Evolutionary conservation across 2,888 invertebrate species (phyloP).

Genomic region (Corythucha ciliata): DNA sequence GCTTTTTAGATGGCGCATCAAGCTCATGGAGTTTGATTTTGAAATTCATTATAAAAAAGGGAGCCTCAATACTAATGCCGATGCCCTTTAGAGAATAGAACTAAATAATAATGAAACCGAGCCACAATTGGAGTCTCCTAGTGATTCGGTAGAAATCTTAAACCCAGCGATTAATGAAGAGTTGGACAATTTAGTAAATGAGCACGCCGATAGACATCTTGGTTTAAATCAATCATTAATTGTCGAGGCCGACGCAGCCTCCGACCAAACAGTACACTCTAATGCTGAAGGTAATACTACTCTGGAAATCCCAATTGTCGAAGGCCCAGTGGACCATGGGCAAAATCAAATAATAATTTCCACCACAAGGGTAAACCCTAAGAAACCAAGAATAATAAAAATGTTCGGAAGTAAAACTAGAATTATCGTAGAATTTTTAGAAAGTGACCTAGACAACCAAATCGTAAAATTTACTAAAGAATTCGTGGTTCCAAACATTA

Average conservation of each 20-base stretch:
- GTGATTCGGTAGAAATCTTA: no score
- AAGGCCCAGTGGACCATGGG: background rate
- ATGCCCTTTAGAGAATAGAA: constrained; percentile 31
- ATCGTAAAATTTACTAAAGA: background rate
- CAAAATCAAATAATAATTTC: background rate
- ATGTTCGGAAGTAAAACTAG: constrained; percentile 5
- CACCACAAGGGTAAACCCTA: background rate
- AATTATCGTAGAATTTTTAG: background rate
- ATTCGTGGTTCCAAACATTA: background rate
- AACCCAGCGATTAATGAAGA: no score
- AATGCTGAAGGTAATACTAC: background rate
- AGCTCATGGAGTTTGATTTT: constrained; percentile 30
- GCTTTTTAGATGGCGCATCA: constrained; percentile 7
- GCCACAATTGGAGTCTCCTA: no score
- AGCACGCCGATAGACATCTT: no score
- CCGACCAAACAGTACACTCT: background rate
- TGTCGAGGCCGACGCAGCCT: no score
- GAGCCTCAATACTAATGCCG: constrained; percentile 37
- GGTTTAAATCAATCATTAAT: no score
- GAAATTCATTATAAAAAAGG: constrained; percentile 38
- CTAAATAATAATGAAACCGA: constrained; percentile 7
- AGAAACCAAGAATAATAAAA: background rate
- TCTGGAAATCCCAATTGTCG: background rate
- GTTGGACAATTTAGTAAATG: no score
- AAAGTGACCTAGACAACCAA: background rate